Evolutionary conservation across 2,113 vertebrate genomes (phyloP), one percentile per base, ranked within the genome.

Genomic region (Noturus placidus): DNA sequence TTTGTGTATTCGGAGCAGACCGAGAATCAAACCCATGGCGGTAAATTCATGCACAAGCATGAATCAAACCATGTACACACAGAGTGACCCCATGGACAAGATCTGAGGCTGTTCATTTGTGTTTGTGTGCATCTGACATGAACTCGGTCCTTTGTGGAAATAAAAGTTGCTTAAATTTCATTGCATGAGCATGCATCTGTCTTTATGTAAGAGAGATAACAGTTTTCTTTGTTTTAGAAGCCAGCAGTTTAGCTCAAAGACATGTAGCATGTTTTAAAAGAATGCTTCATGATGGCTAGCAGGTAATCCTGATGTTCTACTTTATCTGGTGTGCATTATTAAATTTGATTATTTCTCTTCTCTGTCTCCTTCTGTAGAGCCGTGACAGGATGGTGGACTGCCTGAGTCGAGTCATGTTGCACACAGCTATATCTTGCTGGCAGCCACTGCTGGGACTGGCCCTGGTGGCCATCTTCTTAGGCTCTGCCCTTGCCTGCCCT

Each of bases 321-420:
- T 10, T 17, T 56, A 46, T 80, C 8, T 35, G 30, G 20, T 56
- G 17, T 80, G 3, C 17, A 80, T 20, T 33, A 80, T 35, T 80
- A 50, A 67, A 65, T 59, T 33, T 76, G 19, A 61, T 7, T 78
- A 61, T 61, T 33, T 88, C 54, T 77, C 33, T 54, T 35, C 27
- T 88, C 61, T 52, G 27, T 78, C 27, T 86, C 46, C 38, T 69
- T 88, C 25, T 54, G 7, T 89, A 99, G 98, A 97, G 95, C 96
- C 61, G 93, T 98, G 97, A 98, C 97, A 69, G 93, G 95, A 96
- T 96, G 94, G 93, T 96, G 93, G 95, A 96, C 95, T 93, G 91
- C 92, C 96, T 96, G 93, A 94, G 96, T 96, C 96, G 95, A 98
- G 97, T 98, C 98, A 99, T 99, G 98, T 96, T 94, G 97, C 97